Evolutionary conservation across 2,113 vertebrate genomes (phyloP).

Genomic region (Equus quagga): DNA sequence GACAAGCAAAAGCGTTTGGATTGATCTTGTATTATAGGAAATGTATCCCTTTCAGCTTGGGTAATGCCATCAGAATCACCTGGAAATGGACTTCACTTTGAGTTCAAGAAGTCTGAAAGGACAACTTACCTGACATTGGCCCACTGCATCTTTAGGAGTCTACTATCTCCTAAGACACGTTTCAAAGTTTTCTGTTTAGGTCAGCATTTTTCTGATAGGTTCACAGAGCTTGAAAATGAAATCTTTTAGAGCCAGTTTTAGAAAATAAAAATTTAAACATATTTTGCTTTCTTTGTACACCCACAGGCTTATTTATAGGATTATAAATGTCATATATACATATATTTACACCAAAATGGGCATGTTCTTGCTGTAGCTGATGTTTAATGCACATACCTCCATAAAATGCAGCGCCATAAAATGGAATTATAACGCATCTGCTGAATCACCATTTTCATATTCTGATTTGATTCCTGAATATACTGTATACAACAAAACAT

Average conservation of each 20-base stretch:
- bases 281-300: constrained; percentile 46
- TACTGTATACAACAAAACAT: neutral
- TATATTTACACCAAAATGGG: constrained; percentile 35
- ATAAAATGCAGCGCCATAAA: constrained; percentile 44
- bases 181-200: neutral
- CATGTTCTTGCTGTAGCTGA: neutral
- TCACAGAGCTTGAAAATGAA: constrained; percentile 12
- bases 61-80: neutral
- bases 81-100: neutral
- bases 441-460: constrained; percentile 44
- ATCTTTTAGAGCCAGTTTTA: neutral
- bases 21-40: neutral
- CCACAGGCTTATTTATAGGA: constrained; percentile 37
- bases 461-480: neutral
- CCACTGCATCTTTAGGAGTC: too few relatives aligned
- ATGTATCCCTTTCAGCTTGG: neutral
- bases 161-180: neutral
- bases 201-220: neutral
- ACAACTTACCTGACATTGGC: neutral
- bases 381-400: neutral
- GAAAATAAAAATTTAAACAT: constrained; percentile 64
- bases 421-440: neutral
- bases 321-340: constrained; percentile 51
- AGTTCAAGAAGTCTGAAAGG: neutral
- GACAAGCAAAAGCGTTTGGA: neutral